phyloP scores from a whole-genome alignment of 2,888 invertebrate genomes.

The Branchipolynoe longqiensis region DNA sequence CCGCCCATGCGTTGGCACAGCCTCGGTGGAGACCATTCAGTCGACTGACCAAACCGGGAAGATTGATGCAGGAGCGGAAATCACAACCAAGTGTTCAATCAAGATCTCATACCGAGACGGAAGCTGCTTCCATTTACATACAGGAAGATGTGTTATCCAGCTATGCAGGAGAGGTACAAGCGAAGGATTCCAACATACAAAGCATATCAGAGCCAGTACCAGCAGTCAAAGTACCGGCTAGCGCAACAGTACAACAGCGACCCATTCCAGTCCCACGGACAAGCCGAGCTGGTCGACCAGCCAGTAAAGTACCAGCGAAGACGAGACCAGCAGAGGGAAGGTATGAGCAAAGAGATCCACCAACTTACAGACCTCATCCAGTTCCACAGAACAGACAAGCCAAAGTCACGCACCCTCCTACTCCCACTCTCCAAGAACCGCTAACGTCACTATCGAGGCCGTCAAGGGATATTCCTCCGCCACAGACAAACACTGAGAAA shows the following conservation, averaged over 20 bases:
- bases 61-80: conserved; percentile 9
- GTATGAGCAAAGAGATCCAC: not conserved
- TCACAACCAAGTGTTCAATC: conserved; percentile 20
- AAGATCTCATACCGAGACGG: conserved; percentile 16
- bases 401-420: too few species aligned
- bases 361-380: not conserved
- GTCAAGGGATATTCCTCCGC: not conserved
- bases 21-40: conserved; percentile 30
- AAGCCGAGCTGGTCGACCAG: not conserved
- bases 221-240: too few species aligned
- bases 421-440: too few species aligned
- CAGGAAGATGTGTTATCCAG: conserved; percentile 28
- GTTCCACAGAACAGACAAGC: too few species aligned
- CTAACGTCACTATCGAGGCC: not conserved
- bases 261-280: too few species aligned
- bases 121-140: conserved; percentile 15
- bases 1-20: not conserved
- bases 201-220: not conserved
- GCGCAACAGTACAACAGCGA: too few species aligned
- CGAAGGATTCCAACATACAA: not conserved
- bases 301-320: too few species aligned
- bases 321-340: too few species aligned
- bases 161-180: conserved; percentile 1
- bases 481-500: not conserved
- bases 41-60: conserved; percentile 4